Conservation (phyloP, 2,888 invertebrate genomes). For the Eustalomyia histrio region DNA sequence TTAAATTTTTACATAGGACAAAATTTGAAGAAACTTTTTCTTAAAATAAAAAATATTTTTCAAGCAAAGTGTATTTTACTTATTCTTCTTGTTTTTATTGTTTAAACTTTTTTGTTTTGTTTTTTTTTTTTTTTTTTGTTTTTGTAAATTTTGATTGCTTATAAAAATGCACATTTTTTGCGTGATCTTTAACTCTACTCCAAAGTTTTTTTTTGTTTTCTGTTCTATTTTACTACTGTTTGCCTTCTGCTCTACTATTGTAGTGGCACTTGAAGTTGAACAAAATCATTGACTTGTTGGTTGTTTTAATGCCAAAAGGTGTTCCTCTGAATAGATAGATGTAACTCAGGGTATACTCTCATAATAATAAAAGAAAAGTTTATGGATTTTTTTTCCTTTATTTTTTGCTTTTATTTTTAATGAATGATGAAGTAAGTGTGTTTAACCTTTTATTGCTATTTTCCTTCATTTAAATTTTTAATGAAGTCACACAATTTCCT, state of each 20-base stretch:
- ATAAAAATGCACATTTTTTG: constrained; percentile 7
- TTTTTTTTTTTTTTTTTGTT: constrained; percentile 30
- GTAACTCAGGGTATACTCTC: neutral
- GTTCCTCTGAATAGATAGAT: constrained; percentile 2
- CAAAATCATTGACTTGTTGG: constrained; percentile 49
- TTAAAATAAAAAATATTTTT: too few species aligned
- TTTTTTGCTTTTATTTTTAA: too few species aligned
- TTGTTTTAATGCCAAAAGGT: constrained; percentile 28
- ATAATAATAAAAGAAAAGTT: constrained; percentile 2
- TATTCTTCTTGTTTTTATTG: constrained; percentile 21
- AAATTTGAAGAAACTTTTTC: too few species aligned
- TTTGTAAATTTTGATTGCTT: constrained; percentile 3
- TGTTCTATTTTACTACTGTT: constrained; percentile 14
- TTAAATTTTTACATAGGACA: too few species aligned
- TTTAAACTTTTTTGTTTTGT: constrained; percentile 17
- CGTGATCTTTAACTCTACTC: constrained; percentile 4
- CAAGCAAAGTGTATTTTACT: neutral
- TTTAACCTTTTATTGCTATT: too few species aligned
- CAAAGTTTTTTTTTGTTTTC: neutral
- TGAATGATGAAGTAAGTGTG: too few species aligned
- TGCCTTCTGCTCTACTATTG: neutral
- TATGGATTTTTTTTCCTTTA: neutral
- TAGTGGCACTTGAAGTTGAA: constrained; percentile 30
- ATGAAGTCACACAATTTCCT: neutral
- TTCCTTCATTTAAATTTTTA: neutral